These are phyloP conservation scores for Aphelocoma coerulescens DNA, from an alignment of 2,113 vertebrate species.

Conservation along the genomic window DNA sequence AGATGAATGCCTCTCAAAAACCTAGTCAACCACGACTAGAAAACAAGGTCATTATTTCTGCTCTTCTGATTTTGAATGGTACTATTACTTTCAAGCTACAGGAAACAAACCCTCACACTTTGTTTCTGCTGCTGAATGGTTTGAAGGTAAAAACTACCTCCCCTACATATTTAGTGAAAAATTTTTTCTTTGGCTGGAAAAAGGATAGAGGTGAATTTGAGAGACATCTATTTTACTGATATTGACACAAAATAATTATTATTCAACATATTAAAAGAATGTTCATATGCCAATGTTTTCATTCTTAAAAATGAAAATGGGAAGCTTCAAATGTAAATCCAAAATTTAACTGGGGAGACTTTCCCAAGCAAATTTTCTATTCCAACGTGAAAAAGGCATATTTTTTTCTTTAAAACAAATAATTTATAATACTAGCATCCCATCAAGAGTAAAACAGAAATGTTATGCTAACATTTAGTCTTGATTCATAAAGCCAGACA, in stretches of 20 bases:
- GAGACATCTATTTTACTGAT: background rate
- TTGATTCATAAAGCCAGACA: background rate
- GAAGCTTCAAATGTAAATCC: background rate
- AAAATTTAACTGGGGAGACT: background rate
- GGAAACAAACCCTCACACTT: background rate
- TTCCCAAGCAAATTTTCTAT: background rate
- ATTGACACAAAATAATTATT: background rate
- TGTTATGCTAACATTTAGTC: background rate
- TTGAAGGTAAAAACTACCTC: background rate
- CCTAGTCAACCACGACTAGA: background rate
- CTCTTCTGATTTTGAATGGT: background rate
- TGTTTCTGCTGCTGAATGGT: background rate
- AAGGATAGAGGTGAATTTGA: background rate
- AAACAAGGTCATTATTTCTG: conserved; percentile 13
- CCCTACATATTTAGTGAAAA: background rate
- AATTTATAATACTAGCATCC: background rate
- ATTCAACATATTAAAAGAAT: background rate
- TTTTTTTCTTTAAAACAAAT: background rate
- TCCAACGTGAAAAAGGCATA: background rate
- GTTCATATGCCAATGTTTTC: background rate
- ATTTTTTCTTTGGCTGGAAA: background rate
- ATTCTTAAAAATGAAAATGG: background rate
- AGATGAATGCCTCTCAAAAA: background rate
- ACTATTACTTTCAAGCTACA: background rate
- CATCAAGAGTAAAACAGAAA: background rate